Evolutionary conservation across 2,888 invertebrate species (phyloP), one percentile per base, ranked within the genome.

Genomic region (Zelleria hepariella): DNA sequence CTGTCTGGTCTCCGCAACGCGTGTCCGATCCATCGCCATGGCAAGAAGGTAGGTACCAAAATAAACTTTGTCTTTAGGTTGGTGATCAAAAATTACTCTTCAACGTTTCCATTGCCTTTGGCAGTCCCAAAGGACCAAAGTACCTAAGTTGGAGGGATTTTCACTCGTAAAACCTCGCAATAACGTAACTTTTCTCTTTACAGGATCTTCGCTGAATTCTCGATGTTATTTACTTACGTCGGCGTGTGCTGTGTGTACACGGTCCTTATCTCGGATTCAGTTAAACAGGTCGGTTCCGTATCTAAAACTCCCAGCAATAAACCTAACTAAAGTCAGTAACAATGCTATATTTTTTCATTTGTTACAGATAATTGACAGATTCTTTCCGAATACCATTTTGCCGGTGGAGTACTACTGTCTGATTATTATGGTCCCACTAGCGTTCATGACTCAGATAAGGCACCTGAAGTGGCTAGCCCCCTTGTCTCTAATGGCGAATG

Each of bases 401-500:
- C 68, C 81, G 15, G 81, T 86, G 10, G 87, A 87, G 66, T 85
- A 86, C 62, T 89, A 89, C 63, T 83, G 86, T 52, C 71, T 86
- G 1, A 85, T 88, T 10, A 66, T 80, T 49, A 63, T 87, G 21
- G 55, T 83, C 7, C 88, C 89, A 1, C 63, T 89, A 6, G 77
- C 82, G 57, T 51, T 86, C 10, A 64, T 89, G 58, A 83, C 82
- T 32, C 89, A 89, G 69, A 92, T 96, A 60, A 90, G 94, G 63
- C 92, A 95, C 69, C 88, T 98, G 0, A 95, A 94, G 74, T 93
- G 93, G 73, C 81, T 98, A 60, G 96, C 98, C 0, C 93, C 97
- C n/a, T 95, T 97, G 73, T 98, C 98, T 0, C 86, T 94, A 60
- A 74, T 95, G 58, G 98, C 98, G n/a, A 98, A 98, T 72, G 64